phyloP scores from a whole-genome alignment of 2,888 invertebrate species.

The Hylaea fasciaria region DNA sequence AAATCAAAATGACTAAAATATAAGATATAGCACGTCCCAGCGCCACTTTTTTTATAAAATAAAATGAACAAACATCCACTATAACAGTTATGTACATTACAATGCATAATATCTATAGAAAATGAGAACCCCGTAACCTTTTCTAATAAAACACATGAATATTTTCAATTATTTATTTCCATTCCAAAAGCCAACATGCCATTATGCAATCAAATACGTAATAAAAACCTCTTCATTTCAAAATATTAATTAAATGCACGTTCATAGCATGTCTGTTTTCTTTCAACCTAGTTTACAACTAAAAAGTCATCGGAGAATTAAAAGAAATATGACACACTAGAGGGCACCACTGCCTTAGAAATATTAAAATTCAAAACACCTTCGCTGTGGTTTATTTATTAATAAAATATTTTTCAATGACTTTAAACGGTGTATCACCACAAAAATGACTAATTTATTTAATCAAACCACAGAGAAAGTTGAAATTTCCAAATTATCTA shows the following conservation, averaged over 20 bases:
- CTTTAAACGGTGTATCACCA: constrained; percentile 31
- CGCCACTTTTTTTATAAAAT: no score
- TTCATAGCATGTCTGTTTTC: constrained; percentile 72
- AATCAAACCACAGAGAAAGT: constrained; percentile 66
- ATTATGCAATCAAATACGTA: constrained; percentile 67
- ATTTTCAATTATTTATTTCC: constrained; percentile 72
- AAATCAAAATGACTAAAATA: no score
- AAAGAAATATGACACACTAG: constrained; percentile 83
- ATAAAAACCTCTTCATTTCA: constrained; percentile 59
- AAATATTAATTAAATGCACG: constrained; percentile 77
- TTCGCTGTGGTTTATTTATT: constrained; percentile 61
- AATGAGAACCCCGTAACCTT: no score
- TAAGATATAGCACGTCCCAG: no score
- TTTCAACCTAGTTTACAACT: constrained; percentile 65
- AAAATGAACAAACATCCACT: no score
- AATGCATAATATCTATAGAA: no score
- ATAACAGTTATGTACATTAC: no score
- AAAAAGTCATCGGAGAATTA: constrained; percentile 63
- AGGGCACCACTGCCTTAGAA: constrained; percentile 64
- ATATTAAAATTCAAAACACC: constrained; percentile 53
- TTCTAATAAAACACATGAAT: constrained; percentile 46
- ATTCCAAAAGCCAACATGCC: constrained; percentile 81
- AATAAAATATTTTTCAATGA: constrained; percentile 35
- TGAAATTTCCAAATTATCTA: constrained; percentile 38
- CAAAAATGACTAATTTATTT: constrained; percentile 35